Evolutionary conservation across 1,140 invertebrate genomes (phyloP), one percentile per base, ranked within the genome.

Genomic region (Philotrypesis tridentata): DNA sequence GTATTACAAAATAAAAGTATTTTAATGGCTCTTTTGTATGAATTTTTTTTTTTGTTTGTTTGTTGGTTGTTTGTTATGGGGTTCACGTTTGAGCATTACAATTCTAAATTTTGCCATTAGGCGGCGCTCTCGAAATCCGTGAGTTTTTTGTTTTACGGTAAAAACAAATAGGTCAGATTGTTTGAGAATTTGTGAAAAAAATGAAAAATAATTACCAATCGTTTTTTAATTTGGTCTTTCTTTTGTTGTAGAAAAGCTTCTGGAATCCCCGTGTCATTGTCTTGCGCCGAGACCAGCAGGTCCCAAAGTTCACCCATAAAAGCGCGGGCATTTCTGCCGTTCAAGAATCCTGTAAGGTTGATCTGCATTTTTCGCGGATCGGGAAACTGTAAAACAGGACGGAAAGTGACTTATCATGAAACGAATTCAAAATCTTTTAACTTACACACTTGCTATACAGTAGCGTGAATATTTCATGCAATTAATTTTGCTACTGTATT

Each of bases 341-440:
- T 99, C 33, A 99, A 92, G 92, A 99, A 99, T 14, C 99, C 99
- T 55, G 99, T 99, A 87, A 99, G 93, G 92, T 99, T 99, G 87
- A 99, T 99, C 94, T 99, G 99, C 96, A 99, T 99, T 91, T 98
- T 97, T 91, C 98, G 98, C 60, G 98, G 98, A 93, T 99, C 98
- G 27, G 98, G 97, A 93, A 95, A 96, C 95, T 96, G 91, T 89
- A 93, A 93, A 82, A 87, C 71, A 86, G 37, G 27, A 61, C 25
- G 8, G 71, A 82, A 80, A 27, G 12, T 31, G 12, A 60, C n/a
- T 75, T 43, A 81, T 27, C 77, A 82, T 21, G 60, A n/a, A 84
- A 71, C 29, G 31, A 12, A n/a, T 33, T 60, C 3, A 14, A 61
- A 48, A 29, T 31, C 4, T 60, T 27, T 33, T 29, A 29, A 21